These are phyloP conservation scores for Rhopalosiphum nymphaeae DNA, from an alignment of 2,888 invertebrate species.

Conservation along the genomic window DNA sequence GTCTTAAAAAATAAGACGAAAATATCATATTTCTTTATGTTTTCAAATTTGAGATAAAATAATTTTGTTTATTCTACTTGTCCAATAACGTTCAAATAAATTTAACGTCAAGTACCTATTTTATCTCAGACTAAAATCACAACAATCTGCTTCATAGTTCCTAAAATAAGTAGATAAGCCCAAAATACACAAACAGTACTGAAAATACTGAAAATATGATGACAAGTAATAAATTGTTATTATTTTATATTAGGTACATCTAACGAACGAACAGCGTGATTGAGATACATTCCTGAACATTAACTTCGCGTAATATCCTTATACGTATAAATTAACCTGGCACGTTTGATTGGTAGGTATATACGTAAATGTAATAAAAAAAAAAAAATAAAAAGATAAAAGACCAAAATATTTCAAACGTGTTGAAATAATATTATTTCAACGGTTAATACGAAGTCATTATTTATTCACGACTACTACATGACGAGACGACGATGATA, in stretches of 20 bases:
- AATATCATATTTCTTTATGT: neutral
- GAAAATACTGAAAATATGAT: neutral
- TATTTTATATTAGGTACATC: neutral
- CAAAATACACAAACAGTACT: neutral
- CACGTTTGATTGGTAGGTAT: neutral
- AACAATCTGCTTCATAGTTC: neutral
- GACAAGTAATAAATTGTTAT: neutral
- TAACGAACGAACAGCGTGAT: neutral
- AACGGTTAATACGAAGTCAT: neutral
- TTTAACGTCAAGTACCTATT: neutral
- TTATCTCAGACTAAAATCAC: neutral
- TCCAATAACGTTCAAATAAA: neutral
- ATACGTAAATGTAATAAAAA: neutral
- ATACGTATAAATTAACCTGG: too few relatives aligned
- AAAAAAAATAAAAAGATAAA: neutral
- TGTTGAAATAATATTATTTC: neutral
- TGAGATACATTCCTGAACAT: neutral
- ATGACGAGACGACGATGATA: neutral
- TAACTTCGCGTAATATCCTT: neutral
- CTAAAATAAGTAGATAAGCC: neutral
- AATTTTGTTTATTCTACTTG: neutral
- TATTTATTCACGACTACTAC: neutral
- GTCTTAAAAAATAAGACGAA: neutral
- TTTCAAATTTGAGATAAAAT: neutral
- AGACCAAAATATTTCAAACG: neutral